Evolutionary conservation across 1,140 invertebrate genomes (phyloP).

Genomic region (Hydropsyche tenuis): DNA sequence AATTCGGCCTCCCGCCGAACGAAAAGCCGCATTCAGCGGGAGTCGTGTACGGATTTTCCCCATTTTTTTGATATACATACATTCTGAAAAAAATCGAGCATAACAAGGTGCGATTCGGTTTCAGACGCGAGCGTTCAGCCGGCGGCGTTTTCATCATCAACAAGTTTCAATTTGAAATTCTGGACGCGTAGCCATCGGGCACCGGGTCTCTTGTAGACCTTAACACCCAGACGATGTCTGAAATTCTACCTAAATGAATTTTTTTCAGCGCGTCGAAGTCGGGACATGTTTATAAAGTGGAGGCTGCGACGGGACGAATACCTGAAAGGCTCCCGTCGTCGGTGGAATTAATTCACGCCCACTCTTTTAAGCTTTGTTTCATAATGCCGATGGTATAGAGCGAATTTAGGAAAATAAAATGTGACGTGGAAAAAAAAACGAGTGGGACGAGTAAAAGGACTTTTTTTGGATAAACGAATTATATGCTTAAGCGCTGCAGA

Average conservation of each 20-base stretch:
- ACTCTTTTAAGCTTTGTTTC: constrained; percentile 18
- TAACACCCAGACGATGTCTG: constrained; percentile 15
- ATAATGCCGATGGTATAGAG: background rate
- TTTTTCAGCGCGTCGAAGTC: constrained; percentile 24
- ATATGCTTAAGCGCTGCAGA: background rate
- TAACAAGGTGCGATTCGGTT: too few species aligned
- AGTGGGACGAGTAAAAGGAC: background rate
- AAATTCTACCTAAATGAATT: constrained; percentile 33
- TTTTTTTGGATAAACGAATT: constrained; percentile 13
- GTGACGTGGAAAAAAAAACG: too few species aligned
- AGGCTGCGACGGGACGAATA: background rate
- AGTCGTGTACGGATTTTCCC: too few species aligned
- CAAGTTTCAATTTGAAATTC: constrained; percentile 43
- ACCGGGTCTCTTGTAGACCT: constrained; percentile 12
- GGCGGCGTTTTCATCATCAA: constrained; percentile 3
- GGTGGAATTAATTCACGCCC: constrained; percentile 29
- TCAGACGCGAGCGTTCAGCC: background rate
- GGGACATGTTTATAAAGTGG: constrained; percentile 27
- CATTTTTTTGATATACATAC: too few species aligned
- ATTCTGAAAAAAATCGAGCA: too few species aligned
- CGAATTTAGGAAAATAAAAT: background rate
- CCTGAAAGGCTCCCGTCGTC: constrained; percentile 30
- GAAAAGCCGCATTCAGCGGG: too few species aligned
- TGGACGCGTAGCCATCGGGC: constrained; percentile 25
- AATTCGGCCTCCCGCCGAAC: background rate